Evolutionary conservation across 1,140 invertebrate genomes (phyloP).

Genomic region (Phymastichus coffea): DNA sequence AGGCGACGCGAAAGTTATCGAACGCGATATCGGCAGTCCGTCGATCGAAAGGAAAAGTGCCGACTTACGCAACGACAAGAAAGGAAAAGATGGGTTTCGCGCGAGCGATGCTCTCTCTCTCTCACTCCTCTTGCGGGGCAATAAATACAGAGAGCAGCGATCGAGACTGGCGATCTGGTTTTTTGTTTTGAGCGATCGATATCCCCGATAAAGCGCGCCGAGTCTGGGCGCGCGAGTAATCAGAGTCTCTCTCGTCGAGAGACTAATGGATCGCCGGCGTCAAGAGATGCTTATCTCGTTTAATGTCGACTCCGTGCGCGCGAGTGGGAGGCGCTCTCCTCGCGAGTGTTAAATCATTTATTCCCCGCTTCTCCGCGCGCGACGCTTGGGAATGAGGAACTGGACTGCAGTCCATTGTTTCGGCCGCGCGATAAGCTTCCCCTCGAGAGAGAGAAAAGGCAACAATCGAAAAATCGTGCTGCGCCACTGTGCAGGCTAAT

Average conservation of each 20-base stretch:
- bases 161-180: too few relatives aligned
- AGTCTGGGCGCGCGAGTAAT: slow-evolving; percentile 32
- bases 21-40: too few relatives aligned
- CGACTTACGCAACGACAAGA: slow-evolving; percentile 17
- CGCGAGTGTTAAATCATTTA: slow-evolving; percentile 25
- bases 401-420: too few relatives aligned
- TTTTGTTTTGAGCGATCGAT: too few relatives aligned
- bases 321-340: not conserved
- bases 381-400: too few relatives aligned
- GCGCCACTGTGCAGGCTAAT: too few relatives aligned
- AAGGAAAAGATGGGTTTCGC: too few relatives aligned
- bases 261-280: slow-evolving; percentile 41
- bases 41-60: slow-evolving; percentile 7
- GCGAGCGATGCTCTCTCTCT: not conserved
- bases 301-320: not conserved
- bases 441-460: too few relatives aligned
- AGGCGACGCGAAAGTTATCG: too few relatives aligned
- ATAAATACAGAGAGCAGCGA: slow-evolving; percentile 46
- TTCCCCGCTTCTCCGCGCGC: slow-evolving; percentile 8
- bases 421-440: too few relatives aligned
- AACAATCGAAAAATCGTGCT: too few relatives aligned
- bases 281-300: slow-evolving; percentile 34
- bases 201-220: slow-evolving; percentile 28
- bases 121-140: slow-evolving; percentile 26
- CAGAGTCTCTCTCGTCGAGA: slow-evolving; percentile 39